Evolutionary conservation across 2,113 vertebrate genomes (phyloP).

Genomic region (Arvicanthis niloticus): DNA sequence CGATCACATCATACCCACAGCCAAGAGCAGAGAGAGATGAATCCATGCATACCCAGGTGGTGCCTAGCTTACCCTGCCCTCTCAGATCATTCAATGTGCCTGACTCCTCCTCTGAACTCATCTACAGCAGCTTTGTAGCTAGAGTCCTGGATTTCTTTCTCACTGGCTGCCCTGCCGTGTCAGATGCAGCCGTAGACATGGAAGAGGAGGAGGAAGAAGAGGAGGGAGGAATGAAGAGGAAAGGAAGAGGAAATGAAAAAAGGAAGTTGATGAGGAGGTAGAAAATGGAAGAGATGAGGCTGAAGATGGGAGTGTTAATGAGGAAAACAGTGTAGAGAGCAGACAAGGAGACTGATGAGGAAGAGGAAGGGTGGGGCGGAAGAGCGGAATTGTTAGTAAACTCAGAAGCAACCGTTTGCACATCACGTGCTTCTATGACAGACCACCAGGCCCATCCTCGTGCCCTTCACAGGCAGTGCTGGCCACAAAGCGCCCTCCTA

Average conservation of each 20-base stretch:
- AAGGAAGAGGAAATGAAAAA: background rate
- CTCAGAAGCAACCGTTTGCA: background rate
- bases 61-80: background rate
- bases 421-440: background rate
- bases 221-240: too few relatives aligned
- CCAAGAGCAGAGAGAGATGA: background rate
- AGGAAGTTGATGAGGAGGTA: background rate
- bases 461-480: background rate
- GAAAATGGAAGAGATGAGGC: background rate
- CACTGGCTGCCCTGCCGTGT: background rate
- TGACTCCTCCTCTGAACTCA: background rate
- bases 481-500: background rate
- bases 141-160: background rate
- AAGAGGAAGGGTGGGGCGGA: background rate
- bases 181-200: background rate
- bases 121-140: background rate
- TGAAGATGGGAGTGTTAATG: too few relatives aligned
- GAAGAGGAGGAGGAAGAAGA: background rate
- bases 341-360: background rate
- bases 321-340: too few relatives aligned
- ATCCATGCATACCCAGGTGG: too few relatives aligned
- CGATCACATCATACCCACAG: background rate
- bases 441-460: background rate
- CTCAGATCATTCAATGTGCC: background rate
- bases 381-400: background rate